phyloP scores from a whole-genome alignment of 2,797 vertebrate genomes.

The Platalea minor region DNA sequence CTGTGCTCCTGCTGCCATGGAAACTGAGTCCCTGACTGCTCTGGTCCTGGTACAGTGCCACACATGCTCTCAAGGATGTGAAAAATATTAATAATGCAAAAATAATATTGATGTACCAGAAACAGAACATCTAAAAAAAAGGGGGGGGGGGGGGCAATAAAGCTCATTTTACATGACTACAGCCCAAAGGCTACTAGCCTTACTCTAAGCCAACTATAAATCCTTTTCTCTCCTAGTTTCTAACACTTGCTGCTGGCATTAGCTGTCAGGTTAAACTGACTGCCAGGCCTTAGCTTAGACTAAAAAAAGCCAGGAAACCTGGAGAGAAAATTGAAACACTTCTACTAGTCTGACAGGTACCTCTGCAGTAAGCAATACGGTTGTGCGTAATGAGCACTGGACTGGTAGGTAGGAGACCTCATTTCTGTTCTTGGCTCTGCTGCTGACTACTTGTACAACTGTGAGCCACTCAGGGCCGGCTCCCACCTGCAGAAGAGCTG shows the following conservation, averaged over 20 bases:
- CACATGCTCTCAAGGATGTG: slow-evolving; percentile 46
- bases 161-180: not conserved
- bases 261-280: not conserved
- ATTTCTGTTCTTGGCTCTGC: not conserved
- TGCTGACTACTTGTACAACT: not conserved
- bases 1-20: slow-evolving; percentile 56
- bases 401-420: not conserved
- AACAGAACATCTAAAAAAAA: not conserved
- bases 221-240: not conserved
- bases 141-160: not conserved
- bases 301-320: not conserved
- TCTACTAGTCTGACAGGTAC: not conserved
- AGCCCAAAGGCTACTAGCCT: not conserved
- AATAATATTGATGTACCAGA: slow-evolving; percentile 19
- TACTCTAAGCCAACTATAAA: not conserved
- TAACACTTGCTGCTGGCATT: not conserved
- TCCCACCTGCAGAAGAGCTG: not conserved
- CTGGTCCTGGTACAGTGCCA: slow-evolving; percentile 39
- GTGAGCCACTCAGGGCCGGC: not conserved
- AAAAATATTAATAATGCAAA: slow-evolving; percentile 56
- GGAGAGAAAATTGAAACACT: not conserved
- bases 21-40: slow-evolving; percentile 41
- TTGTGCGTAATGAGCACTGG: rapidly evolving
- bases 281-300: not conserved
- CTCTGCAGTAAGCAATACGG: not conserved